These are phyloP conservation scores for Tinea semifulvella DNA, from an alignment of 2,888 invertebrate species.

Conservation along the genomic window DNA sequence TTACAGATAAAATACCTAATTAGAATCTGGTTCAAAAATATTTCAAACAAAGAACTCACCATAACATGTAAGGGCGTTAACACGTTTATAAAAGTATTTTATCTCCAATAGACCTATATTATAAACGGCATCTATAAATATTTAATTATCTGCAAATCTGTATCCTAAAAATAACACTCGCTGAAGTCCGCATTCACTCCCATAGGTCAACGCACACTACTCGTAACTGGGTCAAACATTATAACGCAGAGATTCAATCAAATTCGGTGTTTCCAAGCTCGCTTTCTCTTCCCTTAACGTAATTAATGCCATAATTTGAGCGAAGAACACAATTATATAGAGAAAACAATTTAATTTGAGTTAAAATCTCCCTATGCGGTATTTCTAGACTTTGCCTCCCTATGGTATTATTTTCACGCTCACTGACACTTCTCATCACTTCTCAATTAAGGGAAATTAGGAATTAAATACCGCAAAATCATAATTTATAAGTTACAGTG, in stretches of 20 bases:
- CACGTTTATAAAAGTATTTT: background rate
- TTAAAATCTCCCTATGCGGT: constrained; percentile 44
- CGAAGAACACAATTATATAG: constrained; percentile 23
- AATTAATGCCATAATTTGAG: constrained; percentile 24
- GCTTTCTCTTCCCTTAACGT: constrained; percentile 14
- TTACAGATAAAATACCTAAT: background rate
- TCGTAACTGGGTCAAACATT: constrained; percentile 61
- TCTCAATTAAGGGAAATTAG: constrained; percentile 21
- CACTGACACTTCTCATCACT: constrained; percentile 33
- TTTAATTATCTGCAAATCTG: constrained; percentile 63
- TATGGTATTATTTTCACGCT: constrained; percentile 18
- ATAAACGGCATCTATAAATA: constrained; percentile 55
- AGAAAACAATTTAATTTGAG: constrained; percentile 30
- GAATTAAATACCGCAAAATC: constrained; percentile 12
- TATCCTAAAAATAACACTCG: constrained; percentile 62
- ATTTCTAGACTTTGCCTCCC: constrained; percentile 26
- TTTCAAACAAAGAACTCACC: constrained; percentile 49
- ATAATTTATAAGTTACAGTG: background rate
- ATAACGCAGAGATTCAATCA: constrained; percentile 25
- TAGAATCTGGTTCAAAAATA: constrained; percentile 4
- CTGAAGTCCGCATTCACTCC: constrained; percentile 55
- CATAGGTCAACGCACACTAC: constrained; percentile 62
- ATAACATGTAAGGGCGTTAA: constrained; percentile 17
- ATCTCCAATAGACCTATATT: constrained; percentile 25
- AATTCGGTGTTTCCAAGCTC: constrained; percentile 9